Percentiles rank a stretch among this genome's conserved stretches.
phyloP scores from a whole-genome alignment of 2,797 vertebrate genomes.

The Acanthiza pusilla region DNA sequence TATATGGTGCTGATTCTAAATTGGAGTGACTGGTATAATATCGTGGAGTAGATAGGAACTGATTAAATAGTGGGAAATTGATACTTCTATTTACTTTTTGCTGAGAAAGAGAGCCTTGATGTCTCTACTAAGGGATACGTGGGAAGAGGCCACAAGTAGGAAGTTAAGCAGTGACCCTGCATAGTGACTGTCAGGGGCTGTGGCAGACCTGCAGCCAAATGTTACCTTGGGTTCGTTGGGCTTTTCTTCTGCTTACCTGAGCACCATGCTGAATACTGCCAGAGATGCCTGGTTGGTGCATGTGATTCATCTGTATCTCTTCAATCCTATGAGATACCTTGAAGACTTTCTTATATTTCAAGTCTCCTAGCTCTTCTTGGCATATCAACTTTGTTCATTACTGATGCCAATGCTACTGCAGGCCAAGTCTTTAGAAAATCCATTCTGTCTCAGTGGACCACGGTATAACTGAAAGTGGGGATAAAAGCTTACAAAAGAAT shows the following conservation, averaged over 20 bases:
- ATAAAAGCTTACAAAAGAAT: not conserved
- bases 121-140: not conserved
- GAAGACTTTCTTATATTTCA: not conserved
- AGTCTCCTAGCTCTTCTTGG: not conserved
- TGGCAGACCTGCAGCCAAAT: not conserved
- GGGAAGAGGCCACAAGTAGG: not conserved
- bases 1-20: not conserved
- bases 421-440: not conserved
- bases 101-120: fast-evolving
- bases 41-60: not conserved
- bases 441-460: not conserved
- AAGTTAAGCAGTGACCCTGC: not conserved
- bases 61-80: not conserved
- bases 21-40: not conserved
- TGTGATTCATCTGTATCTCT: too few relatives aligned
- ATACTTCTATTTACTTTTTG: not conserved
- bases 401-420: not conserved
- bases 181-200: not conserved
- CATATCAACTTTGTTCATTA: not conserved
- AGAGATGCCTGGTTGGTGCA: too few relatives aligned
- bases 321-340: not conserved
- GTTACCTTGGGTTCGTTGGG: not conserved
- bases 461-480: not conserved
- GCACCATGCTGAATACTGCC: not conserved
- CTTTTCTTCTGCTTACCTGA: not conserved